Evolutionary conservation across 2,113 vertebrate genomes (phyloP).

Genomic region (Xyliphius kryptos): DNA sequence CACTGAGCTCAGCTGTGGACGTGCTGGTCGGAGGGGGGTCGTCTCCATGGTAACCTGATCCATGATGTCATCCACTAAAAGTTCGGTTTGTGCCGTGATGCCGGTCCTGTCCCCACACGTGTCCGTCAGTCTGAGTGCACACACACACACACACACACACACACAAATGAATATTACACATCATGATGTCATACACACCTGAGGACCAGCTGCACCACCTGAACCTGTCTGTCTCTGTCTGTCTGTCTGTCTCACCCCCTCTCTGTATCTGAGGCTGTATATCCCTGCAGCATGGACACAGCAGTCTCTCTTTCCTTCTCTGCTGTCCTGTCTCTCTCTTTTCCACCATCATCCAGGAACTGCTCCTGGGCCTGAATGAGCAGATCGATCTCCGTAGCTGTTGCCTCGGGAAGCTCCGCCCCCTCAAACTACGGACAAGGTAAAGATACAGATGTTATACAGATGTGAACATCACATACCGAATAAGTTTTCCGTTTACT

Average conservation of each 20-base stretch:
- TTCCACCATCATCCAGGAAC: constrained; percentile 43
- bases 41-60: constrained; percentile 35
- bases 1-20: constrained; percentile 29
- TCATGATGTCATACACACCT: too few relatives aligned
- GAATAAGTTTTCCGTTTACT: too few relatives aligned
- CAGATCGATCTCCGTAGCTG: constrained; percentile 65
- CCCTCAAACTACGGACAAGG: constrained; percentile 53
- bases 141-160: not conserved
- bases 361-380: constrained; percentile 65
- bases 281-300: constrained; percentile 35
- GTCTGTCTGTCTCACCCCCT: too few relatives aligned
- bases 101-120: constrained; percentile 34
- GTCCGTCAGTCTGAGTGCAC: constrained; percentile 48
- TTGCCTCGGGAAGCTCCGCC: constrained; percentile 68
- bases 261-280: too few relatives aligned
- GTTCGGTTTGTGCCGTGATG: constrained; percentile 41
- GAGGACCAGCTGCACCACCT: too few relatives aligned
- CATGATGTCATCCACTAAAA: constrained; percentile 30
- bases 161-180: too few relatives aligned
- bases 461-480: too few relatives aligned
- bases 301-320: constrained; percentile 20
- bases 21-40: constrained; percentile 49
- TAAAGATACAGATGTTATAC: too few relatives aligned
- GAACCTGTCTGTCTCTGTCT: too few relatives aligned
- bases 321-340: constrained; percentile 24